Percentiles rank a stretch among this genome's conserved stretches.
phyloP scores from a whole-genome alignment of 2,888 invertebrate genomes.

The Villa cingulata region DNA sequence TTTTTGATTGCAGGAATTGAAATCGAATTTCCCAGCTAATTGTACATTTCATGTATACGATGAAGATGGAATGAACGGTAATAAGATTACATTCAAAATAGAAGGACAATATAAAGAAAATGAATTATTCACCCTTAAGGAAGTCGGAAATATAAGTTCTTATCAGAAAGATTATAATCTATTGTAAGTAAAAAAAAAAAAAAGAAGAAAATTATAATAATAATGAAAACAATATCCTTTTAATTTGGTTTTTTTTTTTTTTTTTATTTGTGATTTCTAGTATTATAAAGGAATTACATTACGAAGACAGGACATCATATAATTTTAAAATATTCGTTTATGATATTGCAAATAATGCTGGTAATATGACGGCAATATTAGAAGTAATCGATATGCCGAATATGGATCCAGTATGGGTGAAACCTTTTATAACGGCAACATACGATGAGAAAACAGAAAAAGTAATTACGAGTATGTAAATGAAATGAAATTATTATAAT shows the following conservation, averaged over 20 bases:
- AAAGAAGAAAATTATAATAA: neutral
- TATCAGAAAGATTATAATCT: conserved; percentile 23
- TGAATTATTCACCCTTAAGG: conserved; percentile 32
- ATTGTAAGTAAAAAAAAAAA: conserved; percentile 37
- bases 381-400: conserved; percentile 46
- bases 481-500: neutral
- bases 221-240: neutral
- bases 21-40: conserved; percentile 14
- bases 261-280: too few species aligned
- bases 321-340: conserved; percentile 41
- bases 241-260: neutral
- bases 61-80: conserved; percentile 25
- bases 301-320: conserved; percentile 40
- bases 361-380: conserved; percentile 38
- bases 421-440: conserved; percentile 41
- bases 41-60: conserved; percentile 27
- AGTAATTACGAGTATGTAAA: too few species aligned
- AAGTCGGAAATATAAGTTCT: conserved; percentile 20
- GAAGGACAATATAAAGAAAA: conserved; percentile 34
- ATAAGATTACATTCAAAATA: conserved; percentile 35
- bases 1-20: conserved; percentile 29
- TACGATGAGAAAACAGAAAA: conserved; percentile 41
- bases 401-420: conserved; percentile 45
- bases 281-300: conserved; percentile 29
- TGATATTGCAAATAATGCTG: conserved; percentile 33